Base-by-base conservation (phyloP, 2,888 invertebrate species). In the Acronicta psi region DNA sequence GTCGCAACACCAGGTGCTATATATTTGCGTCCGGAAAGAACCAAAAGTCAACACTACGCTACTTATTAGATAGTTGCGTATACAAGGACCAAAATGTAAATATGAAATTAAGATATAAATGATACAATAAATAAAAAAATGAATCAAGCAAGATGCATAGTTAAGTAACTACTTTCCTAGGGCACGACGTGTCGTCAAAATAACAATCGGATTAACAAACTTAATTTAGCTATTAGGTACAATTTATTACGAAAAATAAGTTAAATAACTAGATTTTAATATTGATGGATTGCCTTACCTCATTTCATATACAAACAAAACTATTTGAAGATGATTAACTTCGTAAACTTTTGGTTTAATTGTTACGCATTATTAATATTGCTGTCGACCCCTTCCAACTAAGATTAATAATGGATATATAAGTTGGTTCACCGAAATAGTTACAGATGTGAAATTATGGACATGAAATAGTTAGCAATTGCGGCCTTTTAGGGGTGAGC, bases 351-450 rank as follows among this genome's bases (percentile, higher is more conserved):
- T 51, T 29, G 13, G 14, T 68, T 34, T 68, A 51, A 54, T 49
- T 54, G 49, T 50, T 42, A 53, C 25, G 40, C 45, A 49, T 62
- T 47, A 70, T 51, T 64, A 58, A 67, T 67, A 43, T 37, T 37
- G 23, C 49, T 53, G 50, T 46, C 66, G 23, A 43, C 50, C 37
- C 57, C 37, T 47, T 41, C 17, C 17, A 53, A 47, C 45, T 47
- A 54, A 70, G 53, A 70, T 64, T 50, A 67, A 67, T 67, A 70
- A 20, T 37, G 36, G 49, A 34, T 52, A 20, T 29, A 45, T 46
- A 34, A 50, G 45, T 50, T 34, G 40, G 20, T 49, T 50, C 13
- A 29, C 50, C 50, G 31, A 58, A 70, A 64, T 57, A 46, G 31
- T 70, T 43, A 18, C 11, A 53, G 40, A 57, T 37, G 38, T 37